These are phyloP conservation scores for Cygnus buccinator DNA, from an alignment of 2,113 vertebrate genomes.

Conservation along the genomic window DNA sequence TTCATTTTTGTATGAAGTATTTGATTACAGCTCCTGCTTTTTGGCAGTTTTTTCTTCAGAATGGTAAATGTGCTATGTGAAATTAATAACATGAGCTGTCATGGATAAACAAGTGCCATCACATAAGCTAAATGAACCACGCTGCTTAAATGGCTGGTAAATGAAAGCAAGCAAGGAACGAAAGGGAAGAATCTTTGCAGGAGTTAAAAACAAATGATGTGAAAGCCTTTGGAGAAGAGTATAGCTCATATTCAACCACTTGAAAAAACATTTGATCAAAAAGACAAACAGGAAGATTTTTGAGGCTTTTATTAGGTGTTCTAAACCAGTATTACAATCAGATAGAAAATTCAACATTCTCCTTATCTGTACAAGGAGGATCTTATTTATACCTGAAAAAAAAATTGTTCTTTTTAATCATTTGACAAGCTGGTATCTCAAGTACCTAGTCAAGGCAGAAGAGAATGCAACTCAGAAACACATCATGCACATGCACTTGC, in stretches of 20 bases:
- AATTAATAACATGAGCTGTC: slow-evolving; percentile 30
- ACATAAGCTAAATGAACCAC: background rate
- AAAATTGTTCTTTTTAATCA: background rate
- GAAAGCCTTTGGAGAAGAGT: background rate
- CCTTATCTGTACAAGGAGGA: background rate
- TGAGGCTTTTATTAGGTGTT: background rate
- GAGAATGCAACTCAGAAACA: background rate
- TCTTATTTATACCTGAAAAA: background rate
- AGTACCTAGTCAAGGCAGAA: background rate
- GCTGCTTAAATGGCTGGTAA: background rate
- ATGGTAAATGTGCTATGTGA: background rate
- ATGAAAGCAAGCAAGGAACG: background rate
- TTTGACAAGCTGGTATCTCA: background rate
- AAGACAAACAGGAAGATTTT: background rate
- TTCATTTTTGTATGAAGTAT: slow-evolving; percentile 10
- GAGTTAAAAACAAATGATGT: background rate
- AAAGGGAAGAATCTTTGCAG: background rate
- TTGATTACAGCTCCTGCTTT: background rate
- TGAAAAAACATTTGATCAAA: background rate
- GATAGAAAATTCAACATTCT: background rate
- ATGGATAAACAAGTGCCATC: slow-evolving; percentile 20
- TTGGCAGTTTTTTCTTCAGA: background rate
- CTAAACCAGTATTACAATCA: background rate
- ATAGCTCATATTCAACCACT: background rate
- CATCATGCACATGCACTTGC: accelerated